A percentile compares a stretch with the other conserved stretches of the same genome.
Evolutionary conservation across 2,113 vertebrate species (phyloP).

Genomic region (Platysternon megacephalum): DNA sequence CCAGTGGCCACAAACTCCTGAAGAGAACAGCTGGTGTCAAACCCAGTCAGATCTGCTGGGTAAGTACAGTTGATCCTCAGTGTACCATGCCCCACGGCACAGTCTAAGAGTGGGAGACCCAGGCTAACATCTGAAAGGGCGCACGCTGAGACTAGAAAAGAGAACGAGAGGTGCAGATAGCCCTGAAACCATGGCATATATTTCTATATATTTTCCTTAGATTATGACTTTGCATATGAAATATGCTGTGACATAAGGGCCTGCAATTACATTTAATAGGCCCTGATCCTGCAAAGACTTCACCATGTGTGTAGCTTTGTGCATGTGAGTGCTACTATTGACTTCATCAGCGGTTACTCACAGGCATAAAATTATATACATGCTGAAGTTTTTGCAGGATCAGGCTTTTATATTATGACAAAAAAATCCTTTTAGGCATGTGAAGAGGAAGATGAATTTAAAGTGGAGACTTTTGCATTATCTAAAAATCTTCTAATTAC

Average conservation of each 20-base stretch:
- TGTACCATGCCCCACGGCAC: neutral
- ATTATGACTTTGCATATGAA: neutral
- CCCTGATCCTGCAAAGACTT: neutral
- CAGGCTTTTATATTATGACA: neutral
- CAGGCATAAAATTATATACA: neutral
- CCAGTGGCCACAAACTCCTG: neutral
- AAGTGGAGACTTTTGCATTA: neutral
- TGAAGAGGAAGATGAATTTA: no score
- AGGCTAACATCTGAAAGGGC: neutral
- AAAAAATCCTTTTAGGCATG: neutral
- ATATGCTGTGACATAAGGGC: neutral
- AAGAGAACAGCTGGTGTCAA: neutral
- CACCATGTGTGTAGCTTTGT: no score
- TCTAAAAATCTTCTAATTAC: neutral
- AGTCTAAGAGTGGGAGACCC: neutral
- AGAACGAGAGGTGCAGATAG: no score
- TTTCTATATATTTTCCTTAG: neutral
- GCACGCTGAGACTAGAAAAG: neutral
- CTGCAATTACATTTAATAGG: neutral
- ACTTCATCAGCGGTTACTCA: neutral
- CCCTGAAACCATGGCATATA: no score
- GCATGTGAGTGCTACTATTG: neutral
- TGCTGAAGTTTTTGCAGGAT: neutral
- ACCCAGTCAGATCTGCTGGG: neutral
- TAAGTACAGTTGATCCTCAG: neutral